phyloP scores from a whole-genome alignment of 1,140 invertebrate genomes.

The Bombyx mandarina region DNA sequence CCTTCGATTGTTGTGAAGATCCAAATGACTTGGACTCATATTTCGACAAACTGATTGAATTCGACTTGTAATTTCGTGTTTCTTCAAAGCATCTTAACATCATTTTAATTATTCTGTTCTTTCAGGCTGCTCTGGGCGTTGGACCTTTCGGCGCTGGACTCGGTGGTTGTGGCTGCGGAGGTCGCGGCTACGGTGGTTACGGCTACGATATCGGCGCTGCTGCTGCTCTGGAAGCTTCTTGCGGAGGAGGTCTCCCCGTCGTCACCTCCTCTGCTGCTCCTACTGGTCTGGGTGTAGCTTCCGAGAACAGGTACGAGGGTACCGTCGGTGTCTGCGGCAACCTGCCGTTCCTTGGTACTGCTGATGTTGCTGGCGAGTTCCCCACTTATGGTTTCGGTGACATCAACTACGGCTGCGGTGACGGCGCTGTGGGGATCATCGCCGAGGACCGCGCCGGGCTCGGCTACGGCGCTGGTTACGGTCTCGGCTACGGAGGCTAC shows the following conservation, averaged over 20 bases:
- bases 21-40: too few relatives aligned
- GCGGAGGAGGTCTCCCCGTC: constrained; percentile 16
- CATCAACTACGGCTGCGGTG: constrained; percentile 24
- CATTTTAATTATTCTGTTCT: too few relatives aligned
- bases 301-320: constrained; percentile 11
- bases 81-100: too few relatives aligned
- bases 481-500: neutral
- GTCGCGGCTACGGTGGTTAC: neutral
- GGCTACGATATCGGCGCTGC: neutral
- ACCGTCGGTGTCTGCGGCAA: constrained; percentile 7
- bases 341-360: constrained; percentile 19
- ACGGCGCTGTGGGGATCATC: constrained; percentile 10
- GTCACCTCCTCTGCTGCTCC: too few relatives aligned
- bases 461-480: too few relatives aligned
- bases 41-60: too few relatives aligned
- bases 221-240: constrained; percentile 7
- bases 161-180: neutral
- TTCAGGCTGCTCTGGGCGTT: too few relatives aligned
- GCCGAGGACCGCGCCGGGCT: constrained; percentile 2
- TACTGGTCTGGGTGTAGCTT: neutral
- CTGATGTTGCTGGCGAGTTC: constrained; percentile 24
- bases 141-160: too few relatives aligned
- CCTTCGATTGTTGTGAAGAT: too few relatives aligned
- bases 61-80: too few relatives aligned
- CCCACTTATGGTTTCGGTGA: constrained; percentile 25